phyloP scores from a whole-genome alignment of 2,113 vertebrate genomes.

The Melanocharis versteri region DNA sequence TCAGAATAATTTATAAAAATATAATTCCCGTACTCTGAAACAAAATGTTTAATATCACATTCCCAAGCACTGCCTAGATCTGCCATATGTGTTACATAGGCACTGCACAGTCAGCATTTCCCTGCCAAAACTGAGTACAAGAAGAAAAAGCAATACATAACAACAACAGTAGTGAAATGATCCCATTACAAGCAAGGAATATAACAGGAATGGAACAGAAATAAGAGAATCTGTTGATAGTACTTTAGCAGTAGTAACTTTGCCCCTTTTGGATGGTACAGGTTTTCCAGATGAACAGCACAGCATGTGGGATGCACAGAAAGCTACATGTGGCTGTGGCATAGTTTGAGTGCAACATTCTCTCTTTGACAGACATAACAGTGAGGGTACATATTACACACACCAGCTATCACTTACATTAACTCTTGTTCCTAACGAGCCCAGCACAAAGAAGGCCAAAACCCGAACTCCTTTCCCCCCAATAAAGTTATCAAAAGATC shows the following conservation, averaged over 20 bases:
- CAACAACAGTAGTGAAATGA: neutral
- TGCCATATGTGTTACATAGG: neutral
- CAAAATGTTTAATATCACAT: neutral
- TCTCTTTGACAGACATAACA: neutral
- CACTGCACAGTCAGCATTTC: neutral
- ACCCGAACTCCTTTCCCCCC: neutral
- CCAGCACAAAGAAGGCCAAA: neutral
- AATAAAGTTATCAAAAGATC: neutral
- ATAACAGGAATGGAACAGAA: neutral
- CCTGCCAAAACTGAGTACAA: neutral
- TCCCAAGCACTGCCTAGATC: neutral
- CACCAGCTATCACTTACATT: neutral
- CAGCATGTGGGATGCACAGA: neutral
- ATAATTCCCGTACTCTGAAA: neutral
- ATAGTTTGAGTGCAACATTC: neutral
- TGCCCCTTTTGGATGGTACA: neutral
- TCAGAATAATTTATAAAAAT: neutral
- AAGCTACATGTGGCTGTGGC: accelerated
- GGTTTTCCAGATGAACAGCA: neutral
- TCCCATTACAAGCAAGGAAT: neutral
- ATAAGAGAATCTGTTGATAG: neutral
- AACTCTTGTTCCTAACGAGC: neutral
- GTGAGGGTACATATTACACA: neutral
- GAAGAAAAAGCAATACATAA: neutral
- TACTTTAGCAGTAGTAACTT: neutral